These are phyloP conservation scores for Paralichthys olivaceus DNA, from an alignment of 2,113 vertebrate species.

Conservation along the genomic window DNA sequence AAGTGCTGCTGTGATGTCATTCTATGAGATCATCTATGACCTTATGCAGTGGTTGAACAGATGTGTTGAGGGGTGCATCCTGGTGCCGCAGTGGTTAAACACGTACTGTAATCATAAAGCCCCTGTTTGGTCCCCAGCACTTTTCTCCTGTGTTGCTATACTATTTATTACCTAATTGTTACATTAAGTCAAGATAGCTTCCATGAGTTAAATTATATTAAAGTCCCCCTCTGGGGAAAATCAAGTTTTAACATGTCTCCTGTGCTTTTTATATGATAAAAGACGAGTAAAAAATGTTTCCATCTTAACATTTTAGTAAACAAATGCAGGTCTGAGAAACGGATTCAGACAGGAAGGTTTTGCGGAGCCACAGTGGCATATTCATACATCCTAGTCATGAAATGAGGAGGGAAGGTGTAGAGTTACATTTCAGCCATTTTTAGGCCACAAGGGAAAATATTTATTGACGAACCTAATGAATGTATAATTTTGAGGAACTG, in stretches of 20 bases:
- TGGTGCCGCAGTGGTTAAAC: slow-evolving; percentile 3
- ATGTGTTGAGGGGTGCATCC: background rate
- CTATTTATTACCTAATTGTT: background rate
- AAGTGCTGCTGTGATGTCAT: slow-evolving; percentile 50
- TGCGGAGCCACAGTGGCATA: no score
- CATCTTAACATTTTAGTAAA: no score
- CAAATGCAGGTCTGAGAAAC: no score
- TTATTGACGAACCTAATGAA: no score
- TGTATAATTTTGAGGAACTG: no score
- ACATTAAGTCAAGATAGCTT: background rate
- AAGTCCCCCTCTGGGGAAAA: background rate
- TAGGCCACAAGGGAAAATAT: no score
- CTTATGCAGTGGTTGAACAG: slow-evolving; percentile 9
- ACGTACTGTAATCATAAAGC: background rate
- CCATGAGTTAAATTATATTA: background rate
- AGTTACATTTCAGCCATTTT: no score
- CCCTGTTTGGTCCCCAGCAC: background rate
- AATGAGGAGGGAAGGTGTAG: no score
- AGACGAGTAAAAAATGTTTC: no score
- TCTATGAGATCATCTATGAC: slow-evolving; percentile 37
- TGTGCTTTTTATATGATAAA: background rate
- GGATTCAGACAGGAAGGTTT: no score
- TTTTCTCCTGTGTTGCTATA: background rate
- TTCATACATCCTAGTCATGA: no score
- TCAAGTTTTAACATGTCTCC: background rate